A percentile compares a stretch with the other conserved stretches of the same genome.
Evolutionary conservation across 2,113 vertebrate species (phyloP).

Genomic region (Romanogobio albipinnatus): DNA sequence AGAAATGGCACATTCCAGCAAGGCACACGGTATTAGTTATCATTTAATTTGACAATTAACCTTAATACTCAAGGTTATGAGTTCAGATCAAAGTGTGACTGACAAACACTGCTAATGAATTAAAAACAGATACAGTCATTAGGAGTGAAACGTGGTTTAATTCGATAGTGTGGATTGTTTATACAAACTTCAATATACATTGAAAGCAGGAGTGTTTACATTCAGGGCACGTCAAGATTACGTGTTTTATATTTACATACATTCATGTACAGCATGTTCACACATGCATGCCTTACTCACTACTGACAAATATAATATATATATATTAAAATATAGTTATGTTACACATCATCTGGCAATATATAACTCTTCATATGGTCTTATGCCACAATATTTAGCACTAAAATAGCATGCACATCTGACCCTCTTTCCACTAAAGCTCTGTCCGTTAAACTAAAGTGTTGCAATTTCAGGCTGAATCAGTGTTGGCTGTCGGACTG

Average conservation of each 20-base stretch:
- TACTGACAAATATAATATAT: background rate
- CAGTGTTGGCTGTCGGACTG: conserved; percentile 1
- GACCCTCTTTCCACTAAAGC: background rate
- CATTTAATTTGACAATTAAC: background rate
- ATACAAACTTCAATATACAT: conserved; percentile 8
- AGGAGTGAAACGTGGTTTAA: conserved; percentile 11
- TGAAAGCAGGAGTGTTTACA: background rate
- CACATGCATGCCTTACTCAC: background rate
- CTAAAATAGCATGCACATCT: background rate
- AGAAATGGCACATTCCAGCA: background rate
- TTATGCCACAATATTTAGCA: background rate
- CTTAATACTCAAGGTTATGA: background rate
- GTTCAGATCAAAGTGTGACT: background rate
- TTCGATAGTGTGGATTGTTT: background rate
- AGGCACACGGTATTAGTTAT: background rate
- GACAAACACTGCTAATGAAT: background rate
- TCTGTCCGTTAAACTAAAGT: background rate
- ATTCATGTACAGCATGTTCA: background rate
- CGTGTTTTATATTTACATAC: background rate
- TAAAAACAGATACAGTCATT: background rate
- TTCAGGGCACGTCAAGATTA: background rate
- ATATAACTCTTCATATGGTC: background rate
- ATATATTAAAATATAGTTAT: background rate
- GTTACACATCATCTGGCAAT: background rate
- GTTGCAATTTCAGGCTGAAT: background rate